These are phyloP conservation scores for Acanthisitta chloris DNA, from an alignment of 2,113 vertebrate genomes.

Conservation along the genomic window DNA sequence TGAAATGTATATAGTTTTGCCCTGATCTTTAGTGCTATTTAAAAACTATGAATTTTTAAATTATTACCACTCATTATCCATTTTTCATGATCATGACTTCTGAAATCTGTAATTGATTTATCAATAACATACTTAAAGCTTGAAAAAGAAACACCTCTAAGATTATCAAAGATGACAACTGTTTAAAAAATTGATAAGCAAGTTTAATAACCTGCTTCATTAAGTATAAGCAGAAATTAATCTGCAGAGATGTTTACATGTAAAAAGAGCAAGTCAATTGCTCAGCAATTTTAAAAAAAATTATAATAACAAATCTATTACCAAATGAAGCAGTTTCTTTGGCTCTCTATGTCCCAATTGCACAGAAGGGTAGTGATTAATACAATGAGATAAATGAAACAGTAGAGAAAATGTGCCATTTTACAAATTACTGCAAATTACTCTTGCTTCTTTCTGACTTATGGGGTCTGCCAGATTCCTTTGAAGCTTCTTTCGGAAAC, in stretches of 20 bases:
- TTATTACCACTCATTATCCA: neutral
- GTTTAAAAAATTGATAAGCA: constrained; percentile 76
- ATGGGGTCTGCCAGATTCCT: neutral
- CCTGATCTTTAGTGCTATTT: neutral
- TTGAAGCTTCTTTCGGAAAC: constrained; percentile 7
- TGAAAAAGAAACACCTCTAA: constrained; percentile 74
- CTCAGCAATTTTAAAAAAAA: constrained; percentile 4
- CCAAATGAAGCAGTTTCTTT: constrained; percentile 7
- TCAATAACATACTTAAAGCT: constrained; percentile 67
- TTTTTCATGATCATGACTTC: constrained; percentile 49
- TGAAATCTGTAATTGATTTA: constrained; percentile 64
- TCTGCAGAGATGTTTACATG: constrained; percentile 63
- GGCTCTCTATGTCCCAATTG: neutral
- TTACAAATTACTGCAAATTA: constrained; percentile 3
- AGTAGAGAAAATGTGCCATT: neutral
- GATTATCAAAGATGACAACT: constrained; percentile 65
- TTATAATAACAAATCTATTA: constrained; percentile 51
- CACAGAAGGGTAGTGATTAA: neutral
- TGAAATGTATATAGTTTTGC: neutral
- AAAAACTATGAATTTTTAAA: neutral
- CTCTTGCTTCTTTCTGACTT: neutral
- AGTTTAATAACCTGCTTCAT: constrained; percentile 75
- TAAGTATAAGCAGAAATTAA: constrained; percentile 73
- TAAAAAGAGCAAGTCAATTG: constrained; percentile 53
- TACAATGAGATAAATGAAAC: neutral